Percentiles rank a stretch among this genome's conserved stretches.
phyloP scores from a whole-genome alignment of 2,888 invertebrate genomes.

The Pristionchus fissidentatus region DNA sequence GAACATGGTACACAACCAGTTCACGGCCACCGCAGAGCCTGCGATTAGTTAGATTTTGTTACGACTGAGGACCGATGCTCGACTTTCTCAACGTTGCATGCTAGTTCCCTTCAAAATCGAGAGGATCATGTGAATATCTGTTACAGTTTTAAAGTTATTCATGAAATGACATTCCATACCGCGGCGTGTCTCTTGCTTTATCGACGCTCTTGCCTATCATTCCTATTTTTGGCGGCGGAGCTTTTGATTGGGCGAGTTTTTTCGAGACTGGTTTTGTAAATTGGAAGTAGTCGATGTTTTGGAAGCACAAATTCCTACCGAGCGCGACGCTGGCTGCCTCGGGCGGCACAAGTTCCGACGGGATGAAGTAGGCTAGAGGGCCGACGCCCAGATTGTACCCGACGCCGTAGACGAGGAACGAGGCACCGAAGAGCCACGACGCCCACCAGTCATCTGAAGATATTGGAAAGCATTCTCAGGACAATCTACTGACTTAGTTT shows the following conservation, averaged over 20 bases:
- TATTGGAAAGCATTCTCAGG: neutral
- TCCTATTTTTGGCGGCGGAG: too few relatives aligned
- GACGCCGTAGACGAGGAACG: constrained; percentile 69
- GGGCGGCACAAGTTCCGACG: constrained; percentile 65
- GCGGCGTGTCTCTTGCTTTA: neutral
- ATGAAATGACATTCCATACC: neutral
- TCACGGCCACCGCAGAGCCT: constrained; percentile 67
- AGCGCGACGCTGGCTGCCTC: constrained; percentile 53
- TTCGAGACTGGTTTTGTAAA: too few relatives aligned
- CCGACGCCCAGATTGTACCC: constrained; percentile 72
- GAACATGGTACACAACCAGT: constrained; percentile 67
- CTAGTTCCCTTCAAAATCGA: neutral
- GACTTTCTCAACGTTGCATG: neutral
- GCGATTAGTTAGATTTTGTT: neutral
- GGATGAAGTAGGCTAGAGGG: constrained; percentile 69
- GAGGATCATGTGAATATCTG: too few relatives aligned
- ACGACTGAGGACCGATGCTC: neutral
- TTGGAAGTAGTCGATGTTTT: neutral
- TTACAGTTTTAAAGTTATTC: too few relatives aligned
- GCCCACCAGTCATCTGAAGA: constrained; percentile 60
- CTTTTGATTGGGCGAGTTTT: too few relatives aligned
- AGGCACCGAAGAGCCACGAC: constrained; percentile 64
- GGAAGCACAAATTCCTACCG: constrained; percentile 33
- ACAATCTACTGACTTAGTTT: too few relatives aligned
- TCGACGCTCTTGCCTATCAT: neutral